phyloP scores from a whole-genome alignment of 2,113 vertebrate genomes.

The Sterrhoptilus dennistouni region DNA sequence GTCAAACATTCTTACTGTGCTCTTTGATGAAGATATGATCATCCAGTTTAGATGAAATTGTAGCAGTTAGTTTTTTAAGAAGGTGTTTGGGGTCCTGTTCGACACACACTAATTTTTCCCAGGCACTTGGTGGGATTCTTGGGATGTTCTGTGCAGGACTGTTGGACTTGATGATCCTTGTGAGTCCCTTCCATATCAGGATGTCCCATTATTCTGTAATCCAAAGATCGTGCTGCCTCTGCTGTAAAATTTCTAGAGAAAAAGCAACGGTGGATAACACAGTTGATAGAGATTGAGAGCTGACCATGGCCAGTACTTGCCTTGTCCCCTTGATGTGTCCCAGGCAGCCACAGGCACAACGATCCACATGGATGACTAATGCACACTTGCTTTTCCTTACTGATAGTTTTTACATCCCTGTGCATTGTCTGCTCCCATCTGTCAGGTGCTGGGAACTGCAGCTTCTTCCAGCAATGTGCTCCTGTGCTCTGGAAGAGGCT shows the following conservation, averaged over 20 bases:
- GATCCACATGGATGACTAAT: not conserved
- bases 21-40: not conserved
- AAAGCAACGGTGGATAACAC: not conserved
- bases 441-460: not conserved
- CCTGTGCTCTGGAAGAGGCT: fast-evolving
- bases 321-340: not conserved
- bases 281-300: not conserved
- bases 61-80: not conserved
- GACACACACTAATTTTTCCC: not conserved
- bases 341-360: not conserved
- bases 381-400: not conserved
- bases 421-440: not conserved
- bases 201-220: not conserved
- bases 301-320: not conserved
- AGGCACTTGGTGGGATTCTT: not conserved
- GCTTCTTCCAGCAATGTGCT: not conserved
- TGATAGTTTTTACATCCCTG: not conserved
- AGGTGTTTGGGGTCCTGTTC: not conserved
- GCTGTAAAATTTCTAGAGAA: not conserved
- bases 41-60: not conserved
- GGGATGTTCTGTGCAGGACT: not conserved
- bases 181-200: not conserved
- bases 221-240: not conserved
- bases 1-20: not conserved
- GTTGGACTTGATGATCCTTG: not conserved